Percentiles rank a stretch among this genome's conserved stretches.
Evolutionary conservation across 2,113 vertebrate species (phyloP).

Genomic region (Orthonyx spaldingii): DNA sequence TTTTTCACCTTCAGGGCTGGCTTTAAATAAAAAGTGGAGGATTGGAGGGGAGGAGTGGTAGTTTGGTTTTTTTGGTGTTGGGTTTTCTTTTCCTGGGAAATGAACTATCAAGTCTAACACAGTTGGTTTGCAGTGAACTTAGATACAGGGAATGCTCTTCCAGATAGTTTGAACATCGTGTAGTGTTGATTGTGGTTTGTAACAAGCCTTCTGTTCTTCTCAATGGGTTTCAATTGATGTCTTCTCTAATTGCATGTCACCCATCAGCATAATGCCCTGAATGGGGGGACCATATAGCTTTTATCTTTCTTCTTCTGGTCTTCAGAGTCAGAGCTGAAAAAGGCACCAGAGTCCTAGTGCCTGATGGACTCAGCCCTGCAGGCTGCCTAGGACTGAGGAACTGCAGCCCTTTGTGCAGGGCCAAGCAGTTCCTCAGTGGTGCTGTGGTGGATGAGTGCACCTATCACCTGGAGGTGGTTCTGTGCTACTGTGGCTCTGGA

Average conservation of each 20-base stretch:
- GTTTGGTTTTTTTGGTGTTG: neutral
- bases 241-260: neutral
- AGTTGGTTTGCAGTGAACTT: neutral
- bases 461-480: neutral
- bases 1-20: neutral
- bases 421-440: neutral
- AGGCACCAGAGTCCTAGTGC: neutral
- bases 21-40: neutral
- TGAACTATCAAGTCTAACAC: neutral
- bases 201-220: neutral
- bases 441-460: neutral
- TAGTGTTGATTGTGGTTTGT: neutral
- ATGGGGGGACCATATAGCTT: neutral
- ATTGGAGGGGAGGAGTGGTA: accelerated
- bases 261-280: neutral
- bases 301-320: neutral
- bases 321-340: neutral
- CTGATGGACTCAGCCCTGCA: neutral
- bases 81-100: neutral
- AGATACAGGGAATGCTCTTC: neutral
- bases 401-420: neutral
- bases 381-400: neutral
- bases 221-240: neutral
- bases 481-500: neutral
- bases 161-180: neutral